These are phyloP conservation scores for Gasteruption jaculator DNA, from an alignment of 2,888 invertebrate genomes.

Conservation along the genomic window DNA sequence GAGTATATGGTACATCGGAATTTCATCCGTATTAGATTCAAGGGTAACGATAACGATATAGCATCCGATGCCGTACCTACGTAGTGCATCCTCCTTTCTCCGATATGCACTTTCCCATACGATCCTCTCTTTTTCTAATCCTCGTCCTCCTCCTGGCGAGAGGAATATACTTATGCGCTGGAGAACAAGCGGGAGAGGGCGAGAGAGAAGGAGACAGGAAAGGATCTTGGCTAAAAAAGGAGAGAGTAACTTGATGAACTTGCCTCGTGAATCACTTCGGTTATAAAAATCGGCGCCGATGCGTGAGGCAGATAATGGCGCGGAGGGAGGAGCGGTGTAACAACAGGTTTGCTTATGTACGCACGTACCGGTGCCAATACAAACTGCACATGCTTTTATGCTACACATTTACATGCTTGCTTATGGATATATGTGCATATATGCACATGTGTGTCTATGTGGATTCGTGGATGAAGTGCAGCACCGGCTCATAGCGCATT, in stretches of 20 bases:
- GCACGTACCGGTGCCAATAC: too few relatives aligned
- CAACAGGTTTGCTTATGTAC: slow-evolving; percentile 39
- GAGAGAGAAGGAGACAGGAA: neutral
- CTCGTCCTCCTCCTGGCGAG: neutral
- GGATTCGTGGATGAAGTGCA: too few relatives aligned
- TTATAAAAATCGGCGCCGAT: slow-evolving; percentile 37
- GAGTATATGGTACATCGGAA: slow-evolving; percentile 27
- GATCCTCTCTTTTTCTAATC: neutral
- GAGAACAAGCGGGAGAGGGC: neutral
- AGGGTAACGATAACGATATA: slow-evolving; percentile 31
- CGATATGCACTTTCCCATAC: neutral
- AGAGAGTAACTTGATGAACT: slow-evolving; percentile 35
- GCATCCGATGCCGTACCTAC: slow-evolving; percentile 1
- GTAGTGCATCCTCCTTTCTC: neutral
- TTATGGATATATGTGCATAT: neutral
- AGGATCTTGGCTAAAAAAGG: too few relatives aligned
- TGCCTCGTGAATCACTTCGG: slow-evolving; percentile 38
- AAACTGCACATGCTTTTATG: too few relatives aligned
- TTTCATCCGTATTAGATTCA: slow-evolving; percentile 38
- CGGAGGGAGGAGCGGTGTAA: slow-evolving; percentile 37
- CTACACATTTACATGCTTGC: neutral
- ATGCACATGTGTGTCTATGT: too few relatives aligned
- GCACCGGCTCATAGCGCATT: too few relatives aligned
- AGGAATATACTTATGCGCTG: slow-evolving; percentile 13
- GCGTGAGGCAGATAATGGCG: slow-evolving; percentile 38